Conservation (phyloP, 2,888 invertebrate species). For the Chaitophorus viminalis region DNA sequence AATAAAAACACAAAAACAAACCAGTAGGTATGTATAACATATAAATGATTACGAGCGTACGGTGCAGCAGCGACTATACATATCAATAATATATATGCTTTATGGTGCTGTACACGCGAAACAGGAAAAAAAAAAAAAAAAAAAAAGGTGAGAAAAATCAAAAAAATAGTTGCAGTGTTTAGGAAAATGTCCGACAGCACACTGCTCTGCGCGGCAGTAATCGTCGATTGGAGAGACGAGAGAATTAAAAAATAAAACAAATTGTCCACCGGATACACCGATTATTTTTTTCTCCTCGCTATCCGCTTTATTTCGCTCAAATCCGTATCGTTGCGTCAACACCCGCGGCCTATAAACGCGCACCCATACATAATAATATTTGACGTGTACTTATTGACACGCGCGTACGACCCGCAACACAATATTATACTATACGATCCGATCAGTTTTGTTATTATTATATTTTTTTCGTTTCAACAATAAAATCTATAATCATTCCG, state of each 20-base stretch:
- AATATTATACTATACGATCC: no score
- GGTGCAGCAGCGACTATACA: background rate
- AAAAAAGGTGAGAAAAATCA: no score
- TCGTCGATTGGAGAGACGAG: no score
- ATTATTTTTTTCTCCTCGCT: background rate
- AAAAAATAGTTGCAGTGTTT: no score
- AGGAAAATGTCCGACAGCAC: background rate
- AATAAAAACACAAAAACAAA: background rate
- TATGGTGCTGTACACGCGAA: background rate
- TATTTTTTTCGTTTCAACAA: no score
- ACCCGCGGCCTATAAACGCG: background rate
- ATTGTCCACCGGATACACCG: background rate
- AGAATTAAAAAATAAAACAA: background rate
- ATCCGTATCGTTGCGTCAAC: constrained; percentile 11
- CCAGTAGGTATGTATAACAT: no score
- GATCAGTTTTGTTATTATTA: no score
- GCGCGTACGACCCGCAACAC: background rate
- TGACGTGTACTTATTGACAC: background rate
- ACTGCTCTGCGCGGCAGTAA: background rate
- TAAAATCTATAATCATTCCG: no score
- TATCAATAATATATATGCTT: background rate
- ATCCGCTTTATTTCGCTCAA: background rate
- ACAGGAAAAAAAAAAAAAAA: background rate
- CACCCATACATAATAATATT: background rate
- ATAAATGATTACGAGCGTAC: no score